Conservation (phyloP, 1,140 invertebrate genomes). For the Philotrypesis tridentata region DNA sequence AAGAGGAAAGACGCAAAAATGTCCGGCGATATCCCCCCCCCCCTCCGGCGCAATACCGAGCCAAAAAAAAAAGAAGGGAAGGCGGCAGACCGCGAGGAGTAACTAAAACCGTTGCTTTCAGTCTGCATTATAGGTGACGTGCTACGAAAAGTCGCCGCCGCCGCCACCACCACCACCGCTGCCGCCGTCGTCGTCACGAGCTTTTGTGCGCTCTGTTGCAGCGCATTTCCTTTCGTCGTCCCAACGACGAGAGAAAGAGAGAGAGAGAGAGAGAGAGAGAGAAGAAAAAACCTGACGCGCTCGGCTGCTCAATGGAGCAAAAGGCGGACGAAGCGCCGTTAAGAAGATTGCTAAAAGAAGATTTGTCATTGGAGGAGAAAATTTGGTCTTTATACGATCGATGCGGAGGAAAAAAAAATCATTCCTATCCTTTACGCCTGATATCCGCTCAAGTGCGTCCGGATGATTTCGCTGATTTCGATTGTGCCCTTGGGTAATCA, state of each 20-base stretch:
- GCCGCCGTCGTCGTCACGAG: neutral
- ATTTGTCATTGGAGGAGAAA: slow-evolving; percentile 28
- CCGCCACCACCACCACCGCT: too few relatives aligned
- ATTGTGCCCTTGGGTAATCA: neutral
- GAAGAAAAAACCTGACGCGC: slow-evolving; percentile 3
- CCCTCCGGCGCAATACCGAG: too few relatives aligned
- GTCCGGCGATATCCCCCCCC: neutral
- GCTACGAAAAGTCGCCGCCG: neutral
- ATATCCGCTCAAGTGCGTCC: neutral
- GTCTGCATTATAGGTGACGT: slow-evolving; percentile 8
- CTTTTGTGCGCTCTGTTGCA: slow-evolving; percentile 14
- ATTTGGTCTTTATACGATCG: neutral
- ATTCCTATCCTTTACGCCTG: neutral
- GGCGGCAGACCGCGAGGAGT: neutral
- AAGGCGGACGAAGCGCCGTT: slow-evolving; percentile 8
- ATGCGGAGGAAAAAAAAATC: neutral
- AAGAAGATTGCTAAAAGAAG: slow-evolving; percentile 26
- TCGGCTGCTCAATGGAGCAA: slow-evolving; percentile 20
- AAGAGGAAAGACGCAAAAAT: neutral
- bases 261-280: too few relatives aligned
- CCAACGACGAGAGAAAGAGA: neutral
- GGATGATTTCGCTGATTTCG: neutral
- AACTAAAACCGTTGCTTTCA: slow-evolving; percentile 27
- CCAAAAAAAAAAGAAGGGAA: neutral
- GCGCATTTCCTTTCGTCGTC: neutral